Evolutionary conservation across 2,113 vertebrate species (phyloP).

Genomic region (Zosterops hypoxanthus): DNA sequence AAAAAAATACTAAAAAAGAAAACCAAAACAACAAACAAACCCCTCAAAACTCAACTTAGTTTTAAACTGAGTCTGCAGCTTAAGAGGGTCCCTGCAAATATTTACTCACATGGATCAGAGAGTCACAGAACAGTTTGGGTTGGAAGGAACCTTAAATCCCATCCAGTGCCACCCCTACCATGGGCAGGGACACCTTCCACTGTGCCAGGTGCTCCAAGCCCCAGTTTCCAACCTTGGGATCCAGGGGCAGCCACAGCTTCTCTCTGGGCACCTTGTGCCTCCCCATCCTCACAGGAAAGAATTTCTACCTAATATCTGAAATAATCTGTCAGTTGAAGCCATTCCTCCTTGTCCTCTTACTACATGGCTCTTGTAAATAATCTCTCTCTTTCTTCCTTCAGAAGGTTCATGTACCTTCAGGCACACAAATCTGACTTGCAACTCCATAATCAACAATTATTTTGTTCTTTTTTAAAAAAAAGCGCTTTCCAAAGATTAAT

Average conservation of each 20-base stretch:
- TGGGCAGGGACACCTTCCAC: background rate
- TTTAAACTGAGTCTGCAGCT: background rate
- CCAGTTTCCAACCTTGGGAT: background rate
- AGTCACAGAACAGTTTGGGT: background rate
- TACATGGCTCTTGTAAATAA: background rate
- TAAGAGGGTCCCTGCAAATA: background rate
- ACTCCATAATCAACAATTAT: background rate
- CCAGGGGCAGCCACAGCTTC: background rate
- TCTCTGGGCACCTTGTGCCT: background rate
- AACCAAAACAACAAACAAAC: background rate
- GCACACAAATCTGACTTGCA: background rate
- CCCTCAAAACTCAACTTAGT: background rate
- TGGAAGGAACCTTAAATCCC: background rate
- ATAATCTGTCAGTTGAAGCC: background rate
- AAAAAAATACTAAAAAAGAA: background rate
- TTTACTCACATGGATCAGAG: accelerated
- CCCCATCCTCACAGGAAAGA: accelerated
- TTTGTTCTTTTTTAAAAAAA: background rate
- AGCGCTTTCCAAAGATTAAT: background rate
- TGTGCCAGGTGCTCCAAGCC: accelerated
- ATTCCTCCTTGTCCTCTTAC: background rate
- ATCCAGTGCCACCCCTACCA: background rate
- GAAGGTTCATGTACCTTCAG: background rate
- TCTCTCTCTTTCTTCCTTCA: background rate
- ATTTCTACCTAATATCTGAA: background rate